Base-by-base conservation (phyloP, 2,797 vertebrate species). In the Hydrolagus colliei region DNA sequence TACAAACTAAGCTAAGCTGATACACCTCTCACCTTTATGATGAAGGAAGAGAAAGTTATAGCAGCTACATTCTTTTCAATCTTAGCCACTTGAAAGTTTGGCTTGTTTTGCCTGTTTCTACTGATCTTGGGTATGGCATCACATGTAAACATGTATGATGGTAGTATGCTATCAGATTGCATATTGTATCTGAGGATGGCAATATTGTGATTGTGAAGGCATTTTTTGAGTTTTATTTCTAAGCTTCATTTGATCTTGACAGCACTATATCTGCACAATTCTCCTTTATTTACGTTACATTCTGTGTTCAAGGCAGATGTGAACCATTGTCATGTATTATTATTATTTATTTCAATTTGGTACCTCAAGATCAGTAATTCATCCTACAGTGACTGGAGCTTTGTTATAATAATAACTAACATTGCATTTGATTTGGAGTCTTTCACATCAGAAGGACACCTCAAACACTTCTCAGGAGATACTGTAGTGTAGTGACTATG, bases 211-310 rank as follows among this genome's bases (percentile, higher is more conserved):
- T 20, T 18, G 1, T 20, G 18, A 10, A 71, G 0, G 41, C 68
- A 1, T 20, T 84, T 84, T 12, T 16, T 67, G 68, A 84, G n/a
- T 84, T 71, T 84, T 71, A 71, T 35, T 84, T 82, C 68, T 52
- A 84, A 84, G 41, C 67, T 10, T 71, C 16, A 10, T 84, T 71
- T 71, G 18, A 71, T 11, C 20, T 84, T 16, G 71, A 41, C 27
- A 84, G 18, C 18, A 2, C 32, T n/a, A 67, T 13, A 32, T 1
- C 41, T 84, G 67, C 6, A 71, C 67, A 41, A 68, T 71, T 10
- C 62, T 6, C 18, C 11, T 32, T 20, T 68, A 9, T 32, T 32
- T 32, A 63, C 9, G 32, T 20, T 52, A 84, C 9, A 6, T 84
- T 71, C 71, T 67, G 14, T 10, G n/a, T 84, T 32, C 41, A 52